Base-by-base conservation (phyloP, 2,113 vertebrate genomes). In the Damaliscus lunatus region DNA sequence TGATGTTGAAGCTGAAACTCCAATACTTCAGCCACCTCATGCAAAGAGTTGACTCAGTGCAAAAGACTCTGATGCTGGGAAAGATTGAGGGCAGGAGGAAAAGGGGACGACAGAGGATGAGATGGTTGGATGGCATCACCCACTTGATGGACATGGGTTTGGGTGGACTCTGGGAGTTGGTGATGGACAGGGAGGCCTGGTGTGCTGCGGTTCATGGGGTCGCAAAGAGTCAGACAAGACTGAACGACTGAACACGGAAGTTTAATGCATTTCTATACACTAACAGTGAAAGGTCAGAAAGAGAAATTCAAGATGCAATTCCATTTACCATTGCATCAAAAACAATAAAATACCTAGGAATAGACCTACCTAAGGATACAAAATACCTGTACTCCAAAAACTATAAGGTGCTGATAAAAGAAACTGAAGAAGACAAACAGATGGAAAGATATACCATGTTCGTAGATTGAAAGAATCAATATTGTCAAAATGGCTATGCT, bases 221-320 rank as follows among this genome's bases (percentile, higher is more conserved):
- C 0, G 1, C 27, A 5, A 13, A 60, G 57, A 60, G 57, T 60
- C 0, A 0, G 27, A 60, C 57, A 60, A 0, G 11, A 60, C 11
- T 29, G 57, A 60, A 5, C 5, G 0, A 13, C 25, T 60, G 57
- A 13, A 67, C 64, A 33, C 0, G 7, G 14, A 64, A 64, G 60
- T 33, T 64, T 64, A 33, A 33, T 33, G 15, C 15, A 64, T 64
- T 64, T 64, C 60, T 64, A 33, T 64, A 64, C 15, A 17, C 6
- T 64, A 64, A 64, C 60, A 64, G 4, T 64, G 31, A 64, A 33
- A 64, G 60, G 17, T 17, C 62, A 67, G 7, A 64, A 67, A 67
- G 62, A 67, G 64, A 67, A n/a, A 64, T 33, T 33, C 60, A 64
- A 64, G 60, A 64, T 17, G 31, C 31, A 64, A 64, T 17, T 64